Conservation (phyloP, 2,113 vertebrate genomes). For the Coptodon bakossiorum region DNA sequence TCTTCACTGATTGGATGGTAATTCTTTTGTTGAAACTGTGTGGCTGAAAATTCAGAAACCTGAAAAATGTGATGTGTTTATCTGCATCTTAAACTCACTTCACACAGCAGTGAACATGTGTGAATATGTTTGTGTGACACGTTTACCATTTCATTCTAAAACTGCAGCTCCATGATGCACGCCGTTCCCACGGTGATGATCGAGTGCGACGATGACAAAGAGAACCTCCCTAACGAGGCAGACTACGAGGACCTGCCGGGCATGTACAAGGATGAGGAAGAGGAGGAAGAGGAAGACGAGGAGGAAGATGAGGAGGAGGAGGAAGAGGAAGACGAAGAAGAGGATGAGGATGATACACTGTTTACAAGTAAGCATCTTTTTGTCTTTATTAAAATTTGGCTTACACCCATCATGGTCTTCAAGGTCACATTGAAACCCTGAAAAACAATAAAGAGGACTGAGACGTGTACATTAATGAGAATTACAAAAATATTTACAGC, state of each 20-base stretch:
- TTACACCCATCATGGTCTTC: background rate
- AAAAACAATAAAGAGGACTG: background rate
- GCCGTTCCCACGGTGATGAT: conserved; percentile 87
- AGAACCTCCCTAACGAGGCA: conserved; percentile 86
- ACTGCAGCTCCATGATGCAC: conserved; percentile 85
- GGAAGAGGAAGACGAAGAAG: conserved; percentile 73
- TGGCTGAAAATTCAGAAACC: background rate
- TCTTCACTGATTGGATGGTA: background rate
- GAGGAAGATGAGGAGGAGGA: conserved; percentile 71
- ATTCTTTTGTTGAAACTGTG: background rate
- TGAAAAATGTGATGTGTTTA: background rate
- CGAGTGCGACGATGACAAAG: conserved; percentile 92
- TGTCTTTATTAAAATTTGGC: background rate
- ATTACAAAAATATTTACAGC: background rate
- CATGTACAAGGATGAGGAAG: conserved; percentile 81
- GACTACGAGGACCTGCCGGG: conserved; percentile 82
- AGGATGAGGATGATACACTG: conserved; percentile 77
- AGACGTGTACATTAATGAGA: background rate
- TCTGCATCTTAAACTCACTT: background rate
- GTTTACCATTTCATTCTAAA: background rate
- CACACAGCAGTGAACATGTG: background rate
- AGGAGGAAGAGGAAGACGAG: conserved; percentile 83
- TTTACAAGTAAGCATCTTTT: conserved; percentile 79
- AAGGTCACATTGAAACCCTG: background rate
- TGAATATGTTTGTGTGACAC: conserved; percentile 1